Evolutionary conservation across 2,797 vertebrate genomes (phyloP).

Genomic region (Spinibarbus caldwelli): DNA sequence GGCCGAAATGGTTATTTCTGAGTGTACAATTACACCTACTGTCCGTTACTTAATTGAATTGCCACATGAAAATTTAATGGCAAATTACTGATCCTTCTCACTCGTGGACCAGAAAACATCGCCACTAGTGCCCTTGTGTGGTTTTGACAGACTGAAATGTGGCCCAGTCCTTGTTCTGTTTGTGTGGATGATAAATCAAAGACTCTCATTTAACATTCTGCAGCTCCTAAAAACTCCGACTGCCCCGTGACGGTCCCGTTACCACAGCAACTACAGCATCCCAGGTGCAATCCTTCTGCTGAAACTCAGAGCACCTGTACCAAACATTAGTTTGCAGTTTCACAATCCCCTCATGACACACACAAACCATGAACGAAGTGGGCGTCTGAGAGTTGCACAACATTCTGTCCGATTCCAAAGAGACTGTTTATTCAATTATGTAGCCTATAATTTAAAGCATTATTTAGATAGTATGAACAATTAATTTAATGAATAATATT

Average conservation of each 20-base stretch:
- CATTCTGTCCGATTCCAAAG: neutral
- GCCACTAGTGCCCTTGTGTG: neutral
- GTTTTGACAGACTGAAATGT: slow-evolving; percentile 5
- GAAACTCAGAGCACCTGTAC: neutral
- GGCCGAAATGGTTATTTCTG: neutral
- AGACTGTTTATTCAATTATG: neutral
- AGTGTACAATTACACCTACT: neutral
- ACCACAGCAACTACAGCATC: slow-evolving; percentile 36
- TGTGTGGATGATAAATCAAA: slow-evolving; percentile 3
- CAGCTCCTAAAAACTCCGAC: neutral
- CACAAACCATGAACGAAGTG: neutral
- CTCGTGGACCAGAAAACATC: neutral
- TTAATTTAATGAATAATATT: neutral
- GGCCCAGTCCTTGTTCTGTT: neutral
- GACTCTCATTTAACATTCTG: neutral
- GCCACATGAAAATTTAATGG: neutral
- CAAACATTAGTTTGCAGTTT: slow-evolving; percentile 28
- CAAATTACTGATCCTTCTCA: neutral
- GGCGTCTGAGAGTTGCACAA: neutral
- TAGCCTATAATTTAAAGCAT: neutral
- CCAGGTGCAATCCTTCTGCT: slow-evolving; percentile 7
- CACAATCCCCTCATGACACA: neutral
- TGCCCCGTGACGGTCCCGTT: neutral
- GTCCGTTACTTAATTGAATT: neutral
- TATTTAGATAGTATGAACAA: neutral